Conservation (phyloP, 2,797 vertebrate species). For the Spinus olivaceus region DNA sequence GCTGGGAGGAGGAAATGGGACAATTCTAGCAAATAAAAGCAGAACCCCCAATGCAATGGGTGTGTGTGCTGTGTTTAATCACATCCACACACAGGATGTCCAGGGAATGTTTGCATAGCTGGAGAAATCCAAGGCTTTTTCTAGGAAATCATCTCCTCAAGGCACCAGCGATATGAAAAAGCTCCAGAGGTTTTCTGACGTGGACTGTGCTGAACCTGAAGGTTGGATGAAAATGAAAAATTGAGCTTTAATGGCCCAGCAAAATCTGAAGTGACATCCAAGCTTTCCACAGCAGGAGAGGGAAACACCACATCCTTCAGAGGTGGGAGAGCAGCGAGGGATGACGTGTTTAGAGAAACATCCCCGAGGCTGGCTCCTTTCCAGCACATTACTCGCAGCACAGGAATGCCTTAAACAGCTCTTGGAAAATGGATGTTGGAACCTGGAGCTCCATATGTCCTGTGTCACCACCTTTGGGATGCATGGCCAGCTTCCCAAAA, state of each 20-base stretch:
- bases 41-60: neutral
- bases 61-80: neutral
- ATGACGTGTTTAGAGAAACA: constrained; percentile 31
- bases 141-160: constrained; percentile 55
- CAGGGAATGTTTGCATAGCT: constrained; percentile 49
- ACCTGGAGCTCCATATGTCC: constrained; percentile 22
- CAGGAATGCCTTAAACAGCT: constrained; percentile 40
- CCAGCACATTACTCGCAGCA: neutral
- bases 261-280: neutral
- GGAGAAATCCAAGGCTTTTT: constrained; percentile 13
- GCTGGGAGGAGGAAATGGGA: neutral
- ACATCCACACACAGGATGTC: constrained; percentile 14
- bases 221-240: neutral
- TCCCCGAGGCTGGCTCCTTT: constrained; percentile 23
- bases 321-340: neutral
- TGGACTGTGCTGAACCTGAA: neutral
- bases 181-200: neutral
- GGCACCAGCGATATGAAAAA: neutral
- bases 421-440: constrained; percentile 14
- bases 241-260: neutral
- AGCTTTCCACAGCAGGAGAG: neutral
- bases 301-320: constrained; percentile 30
- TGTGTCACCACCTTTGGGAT: neutral
- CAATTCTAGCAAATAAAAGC: neutral
- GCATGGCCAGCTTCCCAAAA: rapidly evolving